These are phyloP conservation scores for Eumaeus atala DNA, from an alignment of 1,140 invertebrate genomes.

Conservation along the genomic window DNA sequence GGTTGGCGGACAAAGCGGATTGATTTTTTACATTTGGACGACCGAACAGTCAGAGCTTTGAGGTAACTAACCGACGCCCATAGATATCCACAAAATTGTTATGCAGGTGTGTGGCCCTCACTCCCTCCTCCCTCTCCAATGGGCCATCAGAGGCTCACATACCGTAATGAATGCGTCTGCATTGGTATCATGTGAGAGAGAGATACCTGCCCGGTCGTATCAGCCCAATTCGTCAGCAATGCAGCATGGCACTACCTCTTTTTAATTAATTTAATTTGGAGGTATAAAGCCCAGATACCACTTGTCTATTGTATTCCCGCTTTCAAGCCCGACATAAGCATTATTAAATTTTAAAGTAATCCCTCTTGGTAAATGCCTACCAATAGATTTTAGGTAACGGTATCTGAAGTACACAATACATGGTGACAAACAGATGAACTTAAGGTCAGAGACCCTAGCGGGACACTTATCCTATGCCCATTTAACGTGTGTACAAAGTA, in stretches of 20 bases:
- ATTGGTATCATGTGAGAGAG: too few relatives aligned
- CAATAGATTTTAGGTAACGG: slow-evolving; percentile 9
- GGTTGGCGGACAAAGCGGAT: too few relatives aligned
- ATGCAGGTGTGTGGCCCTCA: too few relatives aligned
- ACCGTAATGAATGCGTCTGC: too few relatives aligned
- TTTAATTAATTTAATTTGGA: not conserved
- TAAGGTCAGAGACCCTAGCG: slow-evolving; percentile 16
- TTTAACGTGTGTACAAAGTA: slow-evolving; percentile 9
- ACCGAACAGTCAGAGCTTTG: too few relatives aligned
- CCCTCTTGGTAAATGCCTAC: not conserved
- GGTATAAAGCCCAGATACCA: not conserved
- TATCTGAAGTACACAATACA: not conserved
- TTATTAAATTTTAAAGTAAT: slow-evolving; percentile 4
- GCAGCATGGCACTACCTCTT: not conserved
- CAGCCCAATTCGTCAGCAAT: too few relatives aligned
- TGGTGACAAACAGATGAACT: slow-evolving; percentile 17
- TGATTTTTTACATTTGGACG: too few relatives aligned
- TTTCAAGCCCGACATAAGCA: not conserved
- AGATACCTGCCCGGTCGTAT: too few relatives aligned
- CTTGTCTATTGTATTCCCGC: not conserved
- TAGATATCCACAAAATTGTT: too few relatives aligned
- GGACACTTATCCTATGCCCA: slow-evolving; percentile 12
- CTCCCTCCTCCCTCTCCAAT: too few relatives aligned
- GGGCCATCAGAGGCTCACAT: too few relatives aligned
- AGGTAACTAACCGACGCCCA: too few relatives aligned